A percentile compares a stretch with the other conserved stretches of the same genome.
Conservation (phyloP, 2,888 invertebrate species). For the Lasius platythorax region DNA sequence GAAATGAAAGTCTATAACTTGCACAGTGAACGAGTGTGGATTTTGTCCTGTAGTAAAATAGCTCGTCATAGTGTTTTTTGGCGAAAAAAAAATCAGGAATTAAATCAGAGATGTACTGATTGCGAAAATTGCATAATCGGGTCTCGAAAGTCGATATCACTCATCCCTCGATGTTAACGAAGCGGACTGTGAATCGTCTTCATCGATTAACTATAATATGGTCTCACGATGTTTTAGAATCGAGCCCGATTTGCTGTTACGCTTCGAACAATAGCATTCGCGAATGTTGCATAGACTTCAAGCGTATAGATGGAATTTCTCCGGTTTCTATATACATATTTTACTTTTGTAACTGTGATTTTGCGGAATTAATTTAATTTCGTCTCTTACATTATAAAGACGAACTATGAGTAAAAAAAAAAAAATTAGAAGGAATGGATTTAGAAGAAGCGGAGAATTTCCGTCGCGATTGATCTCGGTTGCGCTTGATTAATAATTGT, state of each 20-base stretch:
- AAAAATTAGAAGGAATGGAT: background rate
- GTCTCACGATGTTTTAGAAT: constrained; percentile 57
- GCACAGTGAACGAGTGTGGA: background rate
- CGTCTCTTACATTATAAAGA: background rate
- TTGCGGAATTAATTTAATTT: background rate
- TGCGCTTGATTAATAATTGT: constrained; percentile 11
- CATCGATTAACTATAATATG: constrained; percentile 52
- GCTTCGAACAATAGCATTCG: constrained; percentile 18
- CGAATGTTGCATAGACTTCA: background rate
- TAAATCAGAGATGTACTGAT: background rate
- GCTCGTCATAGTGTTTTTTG: background rate
- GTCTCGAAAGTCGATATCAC: constrained; percentile 6
- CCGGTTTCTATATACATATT: background rate
- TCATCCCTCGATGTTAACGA: constrained; percentile 14
- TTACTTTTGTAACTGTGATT: background rate
- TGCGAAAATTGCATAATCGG: background rate
- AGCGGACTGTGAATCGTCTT: constrained; percentile 33
- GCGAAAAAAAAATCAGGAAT: background rate
- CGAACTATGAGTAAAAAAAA: background rate
- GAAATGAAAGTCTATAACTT: background rate
- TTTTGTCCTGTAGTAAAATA: background rate
- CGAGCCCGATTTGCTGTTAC: constrained; percentile 55
- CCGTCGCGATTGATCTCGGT: background rate
- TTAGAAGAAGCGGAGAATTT: background rate
- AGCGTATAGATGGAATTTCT: background rate